phyloP scores from a whole-genome alignment of 2,888 invertebrate species.

The Notodonta ziczac region DNA sequence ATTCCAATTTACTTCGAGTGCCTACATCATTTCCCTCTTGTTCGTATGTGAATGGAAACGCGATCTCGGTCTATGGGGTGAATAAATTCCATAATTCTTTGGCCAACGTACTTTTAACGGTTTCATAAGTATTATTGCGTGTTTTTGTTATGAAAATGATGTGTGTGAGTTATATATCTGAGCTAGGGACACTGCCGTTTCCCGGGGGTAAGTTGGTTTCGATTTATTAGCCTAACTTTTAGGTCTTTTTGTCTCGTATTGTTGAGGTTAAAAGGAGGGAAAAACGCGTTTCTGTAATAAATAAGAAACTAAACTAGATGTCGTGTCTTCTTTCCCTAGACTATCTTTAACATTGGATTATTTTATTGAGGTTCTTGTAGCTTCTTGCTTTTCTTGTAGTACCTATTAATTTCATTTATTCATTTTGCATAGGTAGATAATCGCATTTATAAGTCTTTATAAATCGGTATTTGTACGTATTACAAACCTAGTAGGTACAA shows the following conservation, averaged over 20 bases:
- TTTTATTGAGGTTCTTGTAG: not conserved
- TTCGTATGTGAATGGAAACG: constrained; percentile 57
- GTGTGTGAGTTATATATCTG: constrained; percentile 42
- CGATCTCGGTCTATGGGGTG: constrained; percentile 58
- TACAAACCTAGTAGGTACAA: not conserved
- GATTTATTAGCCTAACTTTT: constrained; percentile 8
- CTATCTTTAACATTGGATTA: not conserved
- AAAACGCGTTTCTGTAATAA: constrained; percentile 2
- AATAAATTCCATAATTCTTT: constrained; percentile 64
- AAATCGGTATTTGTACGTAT: not conserved
- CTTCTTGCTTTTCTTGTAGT: too few species aligned
- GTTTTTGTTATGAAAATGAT: constrained; percentile 61
- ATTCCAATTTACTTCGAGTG: constrained; percentile 52
- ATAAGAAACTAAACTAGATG: not conserved
- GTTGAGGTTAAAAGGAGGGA: constrained; percentile 1
- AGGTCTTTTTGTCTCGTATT: not conserved
- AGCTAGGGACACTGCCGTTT: constrained; percentile 18
- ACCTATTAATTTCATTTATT: too few species aligned
- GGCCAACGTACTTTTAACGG: constrained; percentile 68
- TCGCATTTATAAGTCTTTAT: too few species aligned
- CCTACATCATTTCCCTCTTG: constrained; percentile 45
- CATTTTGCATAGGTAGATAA: too few species aligned
- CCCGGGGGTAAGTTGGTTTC: constrained; percentile 16
- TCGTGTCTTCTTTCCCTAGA: not conserved
- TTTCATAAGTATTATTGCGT: constrained; percentile 54